Percentiles rank a stretch among this genome's conserved stretches.
Conservation (phyloP, 1,140 invertebrate species). For the Conopomorpha cramerella region DNA sequence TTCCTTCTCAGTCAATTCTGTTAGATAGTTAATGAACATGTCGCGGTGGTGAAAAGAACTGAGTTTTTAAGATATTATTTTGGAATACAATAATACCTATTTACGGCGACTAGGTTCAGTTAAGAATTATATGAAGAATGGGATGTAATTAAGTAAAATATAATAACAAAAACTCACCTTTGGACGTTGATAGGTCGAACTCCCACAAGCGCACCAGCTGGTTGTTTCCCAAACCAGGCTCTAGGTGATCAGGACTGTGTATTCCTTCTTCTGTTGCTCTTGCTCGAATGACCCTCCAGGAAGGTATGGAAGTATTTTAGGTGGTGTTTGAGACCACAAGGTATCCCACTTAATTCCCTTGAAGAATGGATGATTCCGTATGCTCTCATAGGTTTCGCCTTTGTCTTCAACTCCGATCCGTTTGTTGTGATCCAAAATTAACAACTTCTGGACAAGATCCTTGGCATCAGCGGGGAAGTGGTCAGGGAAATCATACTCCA, state of each 20-base stretch:
- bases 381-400: constrained; percentile 75
- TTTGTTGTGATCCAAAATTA: constrained; percentile 80
- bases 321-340: constrained; percentile 78
- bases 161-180: constrained; percentile 45
- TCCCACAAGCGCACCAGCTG: constrained; percentile 78
- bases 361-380: constrained; percentile 88
- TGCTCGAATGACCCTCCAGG: constrained; percentile 77
- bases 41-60: too few species aligned
- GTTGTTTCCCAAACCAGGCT: constrained; percentile 83
- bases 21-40: too few species aligned
- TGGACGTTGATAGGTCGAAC: constrained; percentile 63
- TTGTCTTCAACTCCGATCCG: constrained; percentile 84
- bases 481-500: constrained; percentile 92
- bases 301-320: constrained; percentile 82
- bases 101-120: too few species aligned
- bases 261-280: too few species aligned
- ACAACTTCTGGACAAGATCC: constrained; percentile 85
- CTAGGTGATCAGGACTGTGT: constrained; percentile 73
- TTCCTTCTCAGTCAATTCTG: too few species aligned
- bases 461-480: constrained; percentile 83
- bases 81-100: too few species aligned
- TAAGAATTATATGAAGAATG: constrained; percentile 3
- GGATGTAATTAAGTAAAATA: constrained; percentile 3
- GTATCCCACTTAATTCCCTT: constrained; percentile 82
- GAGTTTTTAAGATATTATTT: too few species aligned